Evolutionary conservation across 2,888 invertebrate species (phyloP), one percentile per base, ranked within the genome.

Genomic region (Creontiades dilutus): DNA sequence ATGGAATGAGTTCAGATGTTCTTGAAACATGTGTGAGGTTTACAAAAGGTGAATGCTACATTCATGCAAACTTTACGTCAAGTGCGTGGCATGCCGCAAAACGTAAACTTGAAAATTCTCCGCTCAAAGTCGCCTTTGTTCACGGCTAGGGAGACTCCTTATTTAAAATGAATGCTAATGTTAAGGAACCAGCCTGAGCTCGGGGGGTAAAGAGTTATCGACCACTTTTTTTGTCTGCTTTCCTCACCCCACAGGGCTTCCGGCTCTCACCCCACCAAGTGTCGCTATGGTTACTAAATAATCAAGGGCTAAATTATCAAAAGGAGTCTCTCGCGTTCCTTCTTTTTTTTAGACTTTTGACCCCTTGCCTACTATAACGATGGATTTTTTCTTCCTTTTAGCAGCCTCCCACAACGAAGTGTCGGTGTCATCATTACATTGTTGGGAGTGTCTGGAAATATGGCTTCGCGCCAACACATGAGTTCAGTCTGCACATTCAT

Each of bases 201-300:
- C 75, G 75, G 86, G 86, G 86, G 86, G 86, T 86, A 86, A 86
- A 86, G 86, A 86, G 86, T 86, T 86, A 86, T 86, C 86, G 86
- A 86, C 86, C 86, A 86, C 86, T 86, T 86, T 86, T 86, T 86
- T 86, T 86, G 75, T 86, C 47, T 47, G 86, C 86, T 86, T 86
- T 86, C 86, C 86, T 86, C 86, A 86, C 86, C 86, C 86, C 86
- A 75, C 86, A 68, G 46, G 86, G 86, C 86, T 86, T 86, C 86
- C 86, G 86, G 86, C 86, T 86, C 86, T 86, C 86, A 86, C 86
- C 86, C 86, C 75, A 19, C 86, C 86, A 86, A 23, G 86, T 75
- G 86, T 86, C 86, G 86, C 86, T 86, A 86, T 86, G 86, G 86
- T 86, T 68, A 86, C 86, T 86, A 86, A 86, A 86, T 86, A 86